Base-by-base conservation (phyloP, 2,797 vertebrate genomes). In the Nyctalus aviator region DNA sequence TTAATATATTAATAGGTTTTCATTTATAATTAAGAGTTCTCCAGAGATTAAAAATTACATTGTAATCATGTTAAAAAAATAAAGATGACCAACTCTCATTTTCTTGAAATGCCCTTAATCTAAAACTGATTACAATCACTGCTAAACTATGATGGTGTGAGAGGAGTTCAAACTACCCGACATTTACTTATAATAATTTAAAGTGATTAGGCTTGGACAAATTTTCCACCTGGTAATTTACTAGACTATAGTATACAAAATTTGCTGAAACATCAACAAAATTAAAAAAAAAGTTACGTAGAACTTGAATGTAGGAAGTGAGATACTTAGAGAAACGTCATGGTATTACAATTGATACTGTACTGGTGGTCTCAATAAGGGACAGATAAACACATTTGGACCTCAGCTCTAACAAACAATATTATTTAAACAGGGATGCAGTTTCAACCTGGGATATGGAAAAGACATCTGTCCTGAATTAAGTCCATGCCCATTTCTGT, bases 211-310 rank as follows among this genome's bases (percentile, higher is more conserved):
- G 25, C 23, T 66, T 62, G 8, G 23, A 5, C 8, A 84, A 71
- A 46, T 77, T 84, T 83, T 85, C 3, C 7, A 72, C 57, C n/a
- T 79, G 41, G 35, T 62, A 53, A 75, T 44, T 46, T 82, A 66
- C 69, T 75, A 91, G n/a, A 93, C 48, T 71, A 89, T 15, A 89
- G 6, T 79, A 32, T 25, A 89, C 3, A 73, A 93, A 84, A 94
- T 37, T 87, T 25, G 35, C 12, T 27, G 71, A 91, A 89, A 84
- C 3, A 84, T 27, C 46, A 68, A 46, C 6, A 75, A 91, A 96
- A 9, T 12, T 37, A 44, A 90, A 90, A 10, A 32, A 91, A 62
- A 37, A n/a, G 69, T 64, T 69, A 66, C 10, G 17, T 1, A 82
- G 69, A 90, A 83, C 30, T 79, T 91, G 32, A 77, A 88, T 50